Percentiles rank a stretch among this genome's conserved stretches.
These are phyloP conservation scores for Cerceris rybyensis DNA, from an alignment of 2,888 invertebrate genomes.

Conservation along the genomic window DNA sequence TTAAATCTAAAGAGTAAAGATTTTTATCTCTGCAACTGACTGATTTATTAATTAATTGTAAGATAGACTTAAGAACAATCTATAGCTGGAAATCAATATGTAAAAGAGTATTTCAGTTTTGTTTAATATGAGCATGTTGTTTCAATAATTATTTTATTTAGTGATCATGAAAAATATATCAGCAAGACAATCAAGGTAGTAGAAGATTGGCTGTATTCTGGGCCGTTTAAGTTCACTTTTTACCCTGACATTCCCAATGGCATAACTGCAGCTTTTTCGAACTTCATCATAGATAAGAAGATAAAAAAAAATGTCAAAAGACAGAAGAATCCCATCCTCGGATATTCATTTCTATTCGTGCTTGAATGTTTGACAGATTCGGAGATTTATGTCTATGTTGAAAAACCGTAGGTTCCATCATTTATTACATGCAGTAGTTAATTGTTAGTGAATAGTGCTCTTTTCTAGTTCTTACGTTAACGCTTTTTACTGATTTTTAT, in stretches of 20 bases:
- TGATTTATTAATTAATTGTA: too few relatives aligned
- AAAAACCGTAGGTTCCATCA: constrained; percentile 30
- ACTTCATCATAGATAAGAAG: constrained; percentile 37
- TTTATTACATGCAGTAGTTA: too few relatives aligned
- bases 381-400: constrained; percentile 24
- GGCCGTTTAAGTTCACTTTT: constrained; percentile 62
- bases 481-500: too few relatives aligned
- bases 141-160: neutral
- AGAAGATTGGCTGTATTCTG: constrained; percentile 80
- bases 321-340: neutral
- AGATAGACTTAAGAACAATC: too few relatives aligned
- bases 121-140: neutral
- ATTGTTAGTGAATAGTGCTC: too few relatives aligned
- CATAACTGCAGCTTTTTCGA: constrained; percentile 58
- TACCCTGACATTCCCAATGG: constrained; percentile 64
- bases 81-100: too few relatives aligned
- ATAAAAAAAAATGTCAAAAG: neutral
- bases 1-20: too few relatives aligned
- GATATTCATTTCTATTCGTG: constrained; percentile 31
- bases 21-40: too few relatives aligned
- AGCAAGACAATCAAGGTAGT: constrained; percentile 66
- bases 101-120: too few relatives aligned
- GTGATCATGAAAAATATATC: constrained; percentile 66
- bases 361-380: constrained; percentile 39
- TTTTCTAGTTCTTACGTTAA: too few relatives aligned